These are phyloP conservation scores for Pampus argenteus DNA, from an alignment of 2,797 vertebrate species.

Conservation along the genomic window DNA sequence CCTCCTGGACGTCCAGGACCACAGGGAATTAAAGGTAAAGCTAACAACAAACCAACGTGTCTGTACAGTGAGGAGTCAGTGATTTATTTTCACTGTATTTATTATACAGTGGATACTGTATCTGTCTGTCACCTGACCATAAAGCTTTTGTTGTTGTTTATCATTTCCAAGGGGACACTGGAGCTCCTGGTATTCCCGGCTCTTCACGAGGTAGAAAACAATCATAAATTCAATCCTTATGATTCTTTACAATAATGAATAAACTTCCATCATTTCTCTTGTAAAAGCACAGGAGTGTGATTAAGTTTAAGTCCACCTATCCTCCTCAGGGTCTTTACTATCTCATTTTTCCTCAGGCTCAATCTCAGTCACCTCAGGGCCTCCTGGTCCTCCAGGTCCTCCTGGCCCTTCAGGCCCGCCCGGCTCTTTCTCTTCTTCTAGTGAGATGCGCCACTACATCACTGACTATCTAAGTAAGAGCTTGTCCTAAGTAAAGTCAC, in stretches of 20 bases:
- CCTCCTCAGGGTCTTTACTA: slow-evolving; percentile 2
- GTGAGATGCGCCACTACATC: slow-evolving; percentile 90
- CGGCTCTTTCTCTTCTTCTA: slow-evolving; percentile 73
- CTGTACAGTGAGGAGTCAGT: neutral
- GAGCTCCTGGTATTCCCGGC: slow-evolving; percentile 87
- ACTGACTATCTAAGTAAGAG: slow-evolving; percentile 92
- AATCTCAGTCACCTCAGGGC: slow-evolving; percentile 73
- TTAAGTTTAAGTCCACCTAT: neutral
- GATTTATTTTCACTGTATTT: slow-evolving; percentile 15
- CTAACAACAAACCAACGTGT: neutral
- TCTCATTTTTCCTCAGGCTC: slow-evolving; percentile 42
- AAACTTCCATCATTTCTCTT: neutral
- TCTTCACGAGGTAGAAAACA: slow-evolving; percentile 84
- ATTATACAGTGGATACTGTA: slow-evolving; percentile 4
- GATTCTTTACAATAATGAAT: neutral
- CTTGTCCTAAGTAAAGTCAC: neutral
- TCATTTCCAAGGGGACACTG: slow-evolving; percentile 70
- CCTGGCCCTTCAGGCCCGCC: slow-evolving; percentile 76
- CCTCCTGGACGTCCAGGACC: slow-evolving; percentile 81
- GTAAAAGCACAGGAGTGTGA: neutral
- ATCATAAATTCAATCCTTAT: neutral
- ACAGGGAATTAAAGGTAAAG: slow-evolving; percentile 88
- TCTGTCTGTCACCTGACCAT: neutral
- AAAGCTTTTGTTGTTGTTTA: slow-evolving; percentile 28
- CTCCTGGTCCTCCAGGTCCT: slow-evolving; percentile 85